Evolutionary conservation across 2,113 vertebrate genomes (phyloP), one percentile per base, ranked within the genome.

Genomic region (Melospiza melodia): DNA sequence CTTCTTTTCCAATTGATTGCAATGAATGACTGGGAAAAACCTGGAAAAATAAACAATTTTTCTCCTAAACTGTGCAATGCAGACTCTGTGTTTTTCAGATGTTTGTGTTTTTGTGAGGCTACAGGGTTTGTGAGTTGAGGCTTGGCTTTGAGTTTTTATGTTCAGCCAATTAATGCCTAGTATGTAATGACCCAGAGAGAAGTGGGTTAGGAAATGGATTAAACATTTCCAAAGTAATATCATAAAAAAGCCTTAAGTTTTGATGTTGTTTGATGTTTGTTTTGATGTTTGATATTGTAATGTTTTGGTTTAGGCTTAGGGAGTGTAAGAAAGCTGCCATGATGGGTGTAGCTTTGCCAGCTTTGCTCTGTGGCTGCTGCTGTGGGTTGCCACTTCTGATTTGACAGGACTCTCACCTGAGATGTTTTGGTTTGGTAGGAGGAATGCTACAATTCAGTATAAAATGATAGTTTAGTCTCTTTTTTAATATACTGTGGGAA

Each of bases 171-270:
- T 73, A 65, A 85, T 94, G 58, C 62, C 54, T 82, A 43, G n/a
- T 73, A 35, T 0, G 0, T 49, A 75, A 73, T 49, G n/a, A 93
- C 31, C 48, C 16, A 7, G 84, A 37, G 46, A 95, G 49, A 63
- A 78, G 22, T 84, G 28, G 61, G 22, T 87, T 21, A 44, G 71
- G 58, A 81, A 57, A 54, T 54, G 20, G 31, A 71, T 89, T 65
- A 82, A 84, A 74, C 61, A 39, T 57, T 89, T 93, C 49, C 44
- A n/a, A 74, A 94, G 37, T 71, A 81, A 46, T 69, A 59, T 31
- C 3, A 23, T 73, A 20, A 72, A 74, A 87, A 54, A n/a, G 0
- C 13, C 23, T 33, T 41, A 30, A 48, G 4, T 52, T 84, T 65
- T 30, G 27, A 57, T 82, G 31, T n/a, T 18, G 23, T 65, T 65